A percentile compares a stretch with the other conserved stretches of the same genome.
phyloP scores from a whole-genome alignment of 2,888 invertebrate genomes.

The Heliconius sara region DNA sequence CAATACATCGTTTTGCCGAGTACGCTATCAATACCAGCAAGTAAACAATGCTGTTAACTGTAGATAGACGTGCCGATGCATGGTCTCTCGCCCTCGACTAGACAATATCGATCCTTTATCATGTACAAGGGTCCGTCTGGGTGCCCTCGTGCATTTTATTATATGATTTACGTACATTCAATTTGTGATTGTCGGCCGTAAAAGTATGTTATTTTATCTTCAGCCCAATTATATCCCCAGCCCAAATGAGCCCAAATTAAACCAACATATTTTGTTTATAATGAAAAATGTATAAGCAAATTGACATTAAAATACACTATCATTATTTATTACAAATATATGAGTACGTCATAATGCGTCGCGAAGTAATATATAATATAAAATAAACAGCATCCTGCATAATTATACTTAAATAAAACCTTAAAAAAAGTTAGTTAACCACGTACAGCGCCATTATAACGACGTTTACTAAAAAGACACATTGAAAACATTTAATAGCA shows the following conservation, averaged over 20 bases:
- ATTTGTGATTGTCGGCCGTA: background rate
- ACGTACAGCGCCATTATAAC: background rate
- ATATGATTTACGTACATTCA: background rate
- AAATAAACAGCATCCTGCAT: too few relatives aligned
- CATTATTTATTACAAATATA: background rate
- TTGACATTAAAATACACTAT: too few relatives aligned
- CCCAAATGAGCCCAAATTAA: too few relatives aligned
- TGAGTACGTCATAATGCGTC: background rate
- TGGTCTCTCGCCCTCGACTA: slow-evolving; percentile 14
- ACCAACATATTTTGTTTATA: too few relatives aligned
- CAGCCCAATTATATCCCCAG: background rate
- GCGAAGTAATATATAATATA: too few relatives aligned
- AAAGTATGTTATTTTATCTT: background rate
- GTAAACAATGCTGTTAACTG: slow-evolving; percentile 19
- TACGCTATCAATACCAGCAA: slow-evolving; percentile 14
- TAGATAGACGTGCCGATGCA: background rate
- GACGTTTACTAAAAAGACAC: background rate
- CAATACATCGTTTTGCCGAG: slow-evolving; percentile 7
- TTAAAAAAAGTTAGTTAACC: background rate
- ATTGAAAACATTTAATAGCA: background rate
- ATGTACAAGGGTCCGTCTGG: background rate
- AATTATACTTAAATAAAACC: background rate
- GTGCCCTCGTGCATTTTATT: background rate
- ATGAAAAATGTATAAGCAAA: too few relatives aligned
- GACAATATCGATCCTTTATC: slow-evolving; percentile 21